A percentile compares a stretch with the other conserved stretches of the same genome.
Conservation (phyloP, 2,797 vertebrate species). For the Phylloscopus collybita region DNA sequence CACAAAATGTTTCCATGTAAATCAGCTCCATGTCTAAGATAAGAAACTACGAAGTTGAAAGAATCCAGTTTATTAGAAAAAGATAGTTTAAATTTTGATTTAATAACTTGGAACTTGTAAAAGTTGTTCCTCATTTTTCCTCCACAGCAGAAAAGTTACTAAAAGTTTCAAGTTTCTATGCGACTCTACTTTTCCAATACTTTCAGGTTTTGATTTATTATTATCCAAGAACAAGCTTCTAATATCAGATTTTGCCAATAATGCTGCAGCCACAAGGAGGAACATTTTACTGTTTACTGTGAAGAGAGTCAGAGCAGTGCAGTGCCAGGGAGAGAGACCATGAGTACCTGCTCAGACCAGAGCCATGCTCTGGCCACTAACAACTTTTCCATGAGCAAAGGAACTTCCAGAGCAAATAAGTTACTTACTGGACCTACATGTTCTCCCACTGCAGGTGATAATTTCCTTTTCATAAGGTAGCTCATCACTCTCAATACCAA, state of each 20-base stretch:
- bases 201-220: background rate
- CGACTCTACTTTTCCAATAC: background rate
- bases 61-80: background rate
- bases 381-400: background rate
- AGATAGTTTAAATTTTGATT: background rate
- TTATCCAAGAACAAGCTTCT: background rate
- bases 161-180: background rate
- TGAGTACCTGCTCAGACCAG: background rate
- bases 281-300: background rate
- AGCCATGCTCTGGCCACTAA: background rate
- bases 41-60: background rate
- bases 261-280: background rate
- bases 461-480: background rate
- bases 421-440: background rate
- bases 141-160: background rate
- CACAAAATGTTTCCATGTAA: background rate
- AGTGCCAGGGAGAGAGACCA: background rate
- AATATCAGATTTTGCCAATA: background rate
- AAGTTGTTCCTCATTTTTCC: background rate
- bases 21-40: background rate
- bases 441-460: background rate
- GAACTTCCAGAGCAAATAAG: background rate
- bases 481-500: background rate
- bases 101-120: background rate
- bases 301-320: fast-evolving